Conservation (phyloP, 2,888 invertebrate genomes). For the Ethmia dodecea region DNA sequence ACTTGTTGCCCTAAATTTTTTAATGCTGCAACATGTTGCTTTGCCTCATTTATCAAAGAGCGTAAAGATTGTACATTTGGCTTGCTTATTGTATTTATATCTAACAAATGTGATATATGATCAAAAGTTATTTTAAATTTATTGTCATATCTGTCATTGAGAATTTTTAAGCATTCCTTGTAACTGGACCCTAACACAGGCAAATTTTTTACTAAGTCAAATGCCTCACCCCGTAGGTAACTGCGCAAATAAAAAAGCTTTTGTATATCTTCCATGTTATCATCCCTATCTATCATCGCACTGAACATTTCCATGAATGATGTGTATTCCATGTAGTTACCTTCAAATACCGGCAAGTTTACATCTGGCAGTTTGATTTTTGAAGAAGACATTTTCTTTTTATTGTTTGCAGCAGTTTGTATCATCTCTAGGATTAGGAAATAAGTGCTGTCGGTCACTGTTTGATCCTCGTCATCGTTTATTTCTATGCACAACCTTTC, state of each 20-base stretch:
- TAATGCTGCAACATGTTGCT: slow-evolving; percentile 14
- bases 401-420: not conserved
- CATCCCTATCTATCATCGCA: not conserved
- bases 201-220: slow-evolving; percentile 17
- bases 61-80: not conserved
- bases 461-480: not conserved
- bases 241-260: not conserved
- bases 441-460: not conserved
- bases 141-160: slow-evolving; percentile 14
- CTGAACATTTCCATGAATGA: not conserved
- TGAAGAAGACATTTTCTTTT: not conserved
- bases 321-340: not conserved
- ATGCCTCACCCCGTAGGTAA: not conserved
- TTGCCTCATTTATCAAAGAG: not conserved
- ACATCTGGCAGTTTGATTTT: not conserved
- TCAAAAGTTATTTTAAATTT: slow-evolving; percentile 8
- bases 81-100: slow-evolving; percentile 5
- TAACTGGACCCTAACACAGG: slow-evolving; percentile 12
- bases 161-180: slow-evolving; percentile 4
- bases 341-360: not conserved
- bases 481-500: not conserved
- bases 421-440: not conserved
- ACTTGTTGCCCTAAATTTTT: slow-evolving; percentile 8
- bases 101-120: slow-evolving; percentile 9
- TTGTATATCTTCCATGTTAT: not conserved